Evolutionary conservation across 2,113 vertebrate genomes (phyloP), one percentile per base, ranked within the genome.

Genomic region (Spermophilus dauricus): DNA sequence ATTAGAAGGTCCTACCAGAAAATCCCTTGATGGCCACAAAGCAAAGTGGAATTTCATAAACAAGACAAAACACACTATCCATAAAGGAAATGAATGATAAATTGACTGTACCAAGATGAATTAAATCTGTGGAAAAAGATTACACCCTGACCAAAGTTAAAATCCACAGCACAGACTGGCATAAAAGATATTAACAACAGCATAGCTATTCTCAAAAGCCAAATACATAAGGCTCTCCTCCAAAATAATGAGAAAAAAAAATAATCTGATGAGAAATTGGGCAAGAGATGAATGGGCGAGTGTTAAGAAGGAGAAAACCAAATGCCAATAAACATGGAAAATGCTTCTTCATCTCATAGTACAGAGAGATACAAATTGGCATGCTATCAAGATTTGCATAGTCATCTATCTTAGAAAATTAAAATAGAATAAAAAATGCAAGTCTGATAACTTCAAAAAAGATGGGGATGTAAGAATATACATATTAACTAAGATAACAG

Each of bases 211-310:
- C 39, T 42, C 39, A 42, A 42, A 42, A 42, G 89, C 67, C 92
- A 97, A 85, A 84, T 85, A 91, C 51, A 78, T 80, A 95, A 92
- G 70, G 42, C 32, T 28, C 39, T 85, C 28, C 61, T 96, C n/a
- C 61, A 93, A 95, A 96, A 93, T 89, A 93, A 96, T 91, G 72
- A 70, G 34, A 39, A 94, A 89, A 82, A 82, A 72, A 96, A 93
- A 86, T 67, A 95, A 63, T 37, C 34, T 67, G 51, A 70, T 85
- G 92, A 45, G 83, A 88, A 93, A 95, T 73, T 89, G 86, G 89
- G 69, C 83, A 95, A 67, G 73, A 89, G 86, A 89, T 96, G 75
- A 96, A 86, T 91, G 45, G 22, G 5, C 34, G 72, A 73, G 58
- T 86, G 69, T 45, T 91, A 81, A 93, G 17, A 90, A 92, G n/a